These are phyloP conservation scores for Dynastes hyllus DNA, from an alignment of 2,888 invertebrate species.

Conservation along the genomic window DNA sequence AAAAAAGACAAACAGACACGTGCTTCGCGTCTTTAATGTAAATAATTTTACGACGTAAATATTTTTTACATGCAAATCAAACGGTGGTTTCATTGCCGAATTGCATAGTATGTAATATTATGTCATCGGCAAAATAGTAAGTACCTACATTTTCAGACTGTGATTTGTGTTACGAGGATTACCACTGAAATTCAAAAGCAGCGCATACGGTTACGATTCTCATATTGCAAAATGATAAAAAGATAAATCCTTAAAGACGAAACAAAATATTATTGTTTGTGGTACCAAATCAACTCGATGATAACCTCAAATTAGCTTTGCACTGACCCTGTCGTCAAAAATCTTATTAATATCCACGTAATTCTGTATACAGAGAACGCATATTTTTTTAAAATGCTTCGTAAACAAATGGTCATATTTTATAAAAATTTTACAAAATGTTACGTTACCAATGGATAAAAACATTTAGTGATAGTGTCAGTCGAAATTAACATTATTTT, in stretches of 20 bases:
- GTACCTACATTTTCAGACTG: too few species aligned
- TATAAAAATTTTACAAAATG: too few species aligned
- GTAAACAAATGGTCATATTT: too few species aligned
- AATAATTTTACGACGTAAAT: constrained; percentile 36
- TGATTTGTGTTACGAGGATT: too few species aligned
- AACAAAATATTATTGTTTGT: constrained; percentile 9
- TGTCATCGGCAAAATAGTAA: constrained; percentile 19
- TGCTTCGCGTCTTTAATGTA: constrained; percentile 26
- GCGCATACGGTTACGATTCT: too few species aligned
- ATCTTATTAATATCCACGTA: background rate
- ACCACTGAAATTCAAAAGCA: too few species aligned
- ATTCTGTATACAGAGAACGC: background rate
- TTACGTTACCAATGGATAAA: background rate
- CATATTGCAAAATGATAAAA: too few species aligned
- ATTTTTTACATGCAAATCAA: constrained; percentile 31
- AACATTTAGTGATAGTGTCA: too few species aligned
- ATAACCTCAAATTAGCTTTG: constrained; percentile 13
- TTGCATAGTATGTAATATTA: constrained; percentile 35
- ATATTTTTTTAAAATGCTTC: too few species aligned
- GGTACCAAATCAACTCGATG: background rate
- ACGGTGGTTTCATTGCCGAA: constrained; percentile 28
- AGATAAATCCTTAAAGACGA: too few species aligned
- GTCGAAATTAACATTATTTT: too few species aligned
- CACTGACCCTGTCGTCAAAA: background rate
- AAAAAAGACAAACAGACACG: constrained; percentile 27